Percentiles rank a stretch among this genome's conserved stretches.
These are phyloP conservation scores for Choloepus hoffmanni DNA, from an alignment of 2,113 vertebrate species.

Conservation along the genomic window DNA sequence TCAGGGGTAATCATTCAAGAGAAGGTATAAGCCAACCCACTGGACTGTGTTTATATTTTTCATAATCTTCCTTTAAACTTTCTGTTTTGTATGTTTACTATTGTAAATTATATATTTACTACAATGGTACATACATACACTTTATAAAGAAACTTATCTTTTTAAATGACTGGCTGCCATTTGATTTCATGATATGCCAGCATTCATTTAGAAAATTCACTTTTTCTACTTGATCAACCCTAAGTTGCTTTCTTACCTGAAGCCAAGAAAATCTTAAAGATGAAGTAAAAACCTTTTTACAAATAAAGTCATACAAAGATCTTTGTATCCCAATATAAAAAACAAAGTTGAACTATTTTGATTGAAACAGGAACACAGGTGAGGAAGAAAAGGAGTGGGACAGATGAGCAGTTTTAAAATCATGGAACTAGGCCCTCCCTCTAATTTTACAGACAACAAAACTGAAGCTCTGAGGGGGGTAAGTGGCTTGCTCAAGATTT, in stretches of 20 bases:
- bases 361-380: background rate
- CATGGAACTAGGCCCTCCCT: background rate
- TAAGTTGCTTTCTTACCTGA: background rate
- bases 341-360: background rate
- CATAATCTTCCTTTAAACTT: background rate
- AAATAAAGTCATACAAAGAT: conserved; percentile 45
- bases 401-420: background rate
- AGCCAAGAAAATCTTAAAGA: conserved; percentile 36
- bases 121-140: background rate
- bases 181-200: background rate
- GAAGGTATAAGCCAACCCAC: background rate
- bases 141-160: background rate
- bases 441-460: background rate
- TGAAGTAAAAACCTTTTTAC: background rate
- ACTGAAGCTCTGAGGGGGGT: background rate
- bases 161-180: background rate
- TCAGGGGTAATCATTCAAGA: background rate
- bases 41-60: background rate
- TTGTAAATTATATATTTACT: background rate
- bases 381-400: background rate
- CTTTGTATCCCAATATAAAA: background rate
- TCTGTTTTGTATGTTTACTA: background rate
- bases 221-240: background rate
- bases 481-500: background rate
- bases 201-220: conserved; percentile 22